These are phyloP conservation scores for Halocaridina rubra DNA, from an alignment of 2,888 invertebrate species.

Conservation along the genomic window DNA sequence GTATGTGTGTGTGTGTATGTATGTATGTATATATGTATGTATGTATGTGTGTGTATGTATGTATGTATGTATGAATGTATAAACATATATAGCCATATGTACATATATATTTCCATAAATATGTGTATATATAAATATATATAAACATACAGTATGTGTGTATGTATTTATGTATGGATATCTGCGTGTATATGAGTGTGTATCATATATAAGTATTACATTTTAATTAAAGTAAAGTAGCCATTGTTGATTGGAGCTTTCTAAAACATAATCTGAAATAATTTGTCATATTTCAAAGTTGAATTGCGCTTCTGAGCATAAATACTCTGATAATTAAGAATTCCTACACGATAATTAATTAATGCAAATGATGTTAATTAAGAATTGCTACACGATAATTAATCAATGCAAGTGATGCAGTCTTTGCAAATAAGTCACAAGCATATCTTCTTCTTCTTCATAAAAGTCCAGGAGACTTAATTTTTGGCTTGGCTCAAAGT, in stretches of 20 bases:
- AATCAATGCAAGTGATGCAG: neutral
- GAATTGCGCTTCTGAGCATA: neutral
- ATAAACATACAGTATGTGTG: no score
- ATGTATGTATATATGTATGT: neutral
- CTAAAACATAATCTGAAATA: neutral
- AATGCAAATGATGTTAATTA: neutral
- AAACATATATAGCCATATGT: no score
- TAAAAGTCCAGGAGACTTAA: no score
- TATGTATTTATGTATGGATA: neutral
- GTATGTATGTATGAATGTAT: neutral
- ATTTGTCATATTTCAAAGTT: neutral
- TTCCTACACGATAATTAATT: neutral
- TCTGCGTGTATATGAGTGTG: neutral
- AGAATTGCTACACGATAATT: neutral
- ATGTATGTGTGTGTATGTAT: neutral
- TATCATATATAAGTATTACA: no score
- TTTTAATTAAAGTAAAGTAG: no score
- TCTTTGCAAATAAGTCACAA: no score
- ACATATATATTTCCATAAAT: no score
- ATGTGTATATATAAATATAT: no score
- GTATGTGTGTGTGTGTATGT: neutral
- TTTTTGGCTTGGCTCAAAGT: no score
- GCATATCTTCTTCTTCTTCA: no score
- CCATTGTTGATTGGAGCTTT: neutral
- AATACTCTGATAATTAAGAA: constrained; percentile 5